Evolutionary conservation across 1,140 invertebrate genomes (phyloP), one percentile per base, ranked within the genome.

Genomic region (Polypedilum pembai): DNA sequence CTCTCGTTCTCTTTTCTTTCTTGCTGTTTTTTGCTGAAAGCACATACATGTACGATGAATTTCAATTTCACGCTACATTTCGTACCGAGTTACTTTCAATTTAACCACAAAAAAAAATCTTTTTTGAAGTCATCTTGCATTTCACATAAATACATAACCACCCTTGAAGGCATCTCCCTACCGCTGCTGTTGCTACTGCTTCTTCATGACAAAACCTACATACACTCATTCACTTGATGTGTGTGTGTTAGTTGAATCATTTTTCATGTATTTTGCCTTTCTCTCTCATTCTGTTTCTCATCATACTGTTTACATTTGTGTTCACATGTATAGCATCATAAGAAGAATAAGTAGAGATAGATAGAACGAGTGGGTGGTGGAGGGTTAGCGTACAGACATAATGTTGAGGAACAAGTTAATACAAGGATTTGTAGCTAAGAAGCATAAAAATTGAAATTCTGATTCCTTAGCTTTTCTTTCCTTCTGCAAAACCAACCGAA

Each of bases 61-160:
- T 69, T 69, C 65, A 69, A 69, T 69, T 69, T 69, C 65, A 69
- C 65, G 65, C 65, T 69, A 69, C 65, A 69, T 69, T 69, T 69
- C 65, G 65, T 69, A 69, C 3, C 17, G 17, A 69, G 18, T 69
- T 69, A 69, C 65, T 69, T 69, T 69, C 65, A 69, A 69, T 20
- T 69, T 69, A 69, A 20, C 65, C 17, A 21, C 65, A 69, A 69
- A 69, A 56, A 45, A 45, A 20, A 69, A 69, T 8, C 7, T 69
- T 69, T 69, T 69, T 20, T 69, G 17, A 69, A 69, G 65, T 69
- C 65, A 69, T 69, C 65, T 69, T 69, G 65, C 65, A 69, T 69
- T 18, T 69, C 17, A 69, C 65, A 56, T 56, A n/a, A 15, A n/a
- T n/a, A 56, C 45, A 56, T n/a, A 56, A 56, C 45, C 45, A 56